Base-by-base conservation (phyloP, 2,888 invertebrate genomes). In the Hemithea aestivaria region DNA sequence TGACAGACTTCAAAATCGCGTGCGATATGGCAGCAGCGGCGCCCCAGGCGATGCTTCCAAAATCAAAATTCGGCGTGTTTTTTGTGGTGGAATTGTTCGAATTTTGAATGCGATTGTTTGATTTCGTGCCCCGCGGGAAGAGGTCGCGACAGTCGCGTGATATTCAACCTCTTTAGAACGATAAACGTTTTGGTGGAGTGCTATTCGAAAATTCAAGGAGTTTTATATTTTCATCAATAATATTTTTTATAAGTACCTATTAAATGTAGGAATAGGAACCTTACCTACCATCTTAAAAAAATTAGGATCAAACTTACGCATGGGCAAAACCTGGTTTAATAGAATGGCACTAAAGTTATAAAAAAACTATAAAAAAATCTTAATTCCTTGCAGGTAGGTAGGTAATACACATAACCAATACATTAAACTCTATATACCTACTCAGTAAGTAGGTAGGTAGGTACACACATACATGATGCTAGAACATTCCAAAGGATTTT, bases 11-110 rank as follows among this genome's bases (percentile, higher is more conserved):
- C 46, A 45, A 48, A 54, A 64, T 80, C 61, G 75, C 82, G 79
- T 81, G 82, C 79, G 53, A 68, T 83, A 83, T 83, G 81, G 72
- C 68, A 51, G 50, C 56, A 40, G 57, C 49, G 54, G 50, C 52
- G 67, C 76, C 58, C 38, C 57, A 35, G 68, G 79, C 74, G 42
- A 45, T 58, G 72, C 71, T 77, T 71, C 78, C 75, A 76, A 74
- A 73, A 73, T 69, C 66, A 66, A 63, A 64, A 48, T 40, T 45
- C 40, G 41, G 39, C 40, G 41, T 53, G 48, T 51, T 49, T 40
- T 36, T 40, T 36, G 33, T 16, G 16, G 3, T 16, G 16, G 16
- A 5, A 29, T 40, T 40, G 46, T 42, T 46, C 37, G 33, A 36
- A 46, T 35, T 47, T 41, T 28, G 51, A 38, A 48, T 44, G 28